phyloP scores from a whole-genome alignment of 2,797 vertebrate species.

The Arnoldichthys spilopterus region DNA sequence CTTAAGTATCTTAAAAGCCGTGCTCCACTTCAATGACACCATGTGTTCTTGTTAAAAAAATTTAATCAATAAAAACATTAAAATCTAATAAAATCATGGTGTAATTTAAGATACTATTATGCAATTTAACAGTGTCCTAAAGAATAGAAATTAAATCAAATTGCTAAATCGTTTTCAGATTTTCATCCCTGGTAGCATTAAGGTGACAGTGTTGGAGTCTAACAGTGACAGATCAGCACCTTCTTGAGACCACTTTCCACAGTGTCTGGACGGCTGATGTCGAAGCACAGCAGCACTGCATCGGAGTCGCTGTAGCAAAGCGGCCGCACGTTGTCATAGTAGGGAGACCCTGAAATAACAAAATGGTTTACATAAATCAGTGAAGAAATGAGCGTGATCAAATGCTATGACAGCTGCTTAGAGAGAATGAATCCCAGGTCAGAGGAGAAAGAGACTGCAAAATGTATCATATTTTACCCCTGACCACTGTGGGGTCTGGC shows the following conservation, averaged over 20 bases:
- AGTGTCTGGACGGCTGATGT: constrained; percentile 92
- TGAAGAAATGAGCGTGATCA: not conserved
- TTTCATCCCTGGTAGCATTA: not conserved
- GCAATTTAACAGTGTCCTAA: not conserved
- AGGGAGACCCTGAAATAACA: constrained; percentile 87
- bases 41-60: not conserved
- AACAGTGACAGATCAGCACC: constrained; percentile 71
- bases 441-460: not conserved
- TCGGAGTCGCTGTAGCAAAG: constrained; percentile 97
- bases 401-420: not conserved
- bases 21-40: not conserved
- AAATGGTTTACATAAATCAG: not conserved
- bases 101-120: not conserved
- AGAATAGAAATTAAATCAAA: not conserved
- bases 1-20: not conserved
- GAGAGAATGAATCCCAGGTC: not conserved
- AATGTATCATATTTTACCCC: not conserved
- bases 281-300: constrained; percentile 92
- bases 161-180: not conserved
- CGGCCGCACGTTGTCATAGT: constrained; percentile 95
- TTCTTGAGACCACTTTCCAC: constrained; percentile 92
- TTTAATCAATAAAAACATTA: not conserved
- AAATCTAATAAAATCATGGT: not conserved
- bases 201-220: not conserved
- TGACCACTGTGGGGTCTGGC: not conserved